A percentile compares a stretch with the other conserved stretches of the same genome.
phyloP scores from a whole-genome alignment of 2,888 invertebrate species.

The Teleogryllus oceanicus region DNA sequence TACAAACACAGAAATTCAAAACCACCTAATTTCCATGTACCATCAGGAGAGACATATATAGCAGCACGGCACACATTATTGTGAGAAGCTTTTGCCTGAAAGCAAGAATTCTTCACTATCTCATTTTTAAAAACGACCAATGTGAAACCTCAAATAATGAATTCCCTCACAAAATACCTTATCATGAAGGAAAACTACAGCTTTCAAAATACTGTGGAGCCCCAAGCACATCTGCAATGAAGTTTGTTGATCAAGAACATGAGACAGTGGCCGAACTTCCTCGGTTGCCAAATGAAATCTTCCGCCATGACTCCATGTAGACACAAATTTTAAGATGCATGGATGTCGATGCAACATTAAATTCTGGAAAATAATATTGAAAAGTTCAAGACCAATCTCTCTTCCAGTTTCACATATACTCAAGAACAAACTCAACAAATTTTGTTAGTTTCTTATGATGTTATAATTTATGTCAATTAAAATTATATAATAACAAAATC shows the following conservation, averaged over 20 bases:
- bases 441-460: not conserved
- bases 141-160: not conserved
- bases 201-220: slow-evolving; percentile 73
- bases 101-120: not conserved
- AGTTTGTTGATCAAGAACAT: slow-evolving; percentile 62
- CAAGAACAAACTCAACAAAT: slow-evolving; percentile 44
- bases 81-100: slow-evolving; percentile 70
- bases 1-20: slow-evolving; percentile 65
- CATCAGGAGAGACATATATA: slow-evolving; percentile 77
- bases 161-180: slow-evolving; percentile 52
- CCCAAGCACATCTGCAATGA: slow-evolving; percentile 82
- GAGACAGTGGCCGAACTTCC: slow-evolving; percentile 70
- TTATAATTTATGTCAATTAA: no score
- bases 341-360: slow-evolving; percentile 84
- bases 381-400: no score
- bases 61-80: slow-evolving; percentile 78
- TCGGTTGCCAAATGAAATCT: slow-evolving; percentile 78
- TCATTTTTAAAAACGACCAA: not conserved
- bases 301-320: slow-evolving; percentile 73
- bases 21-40: slow-evolving; percentile 84
- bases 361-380: slow-evolving; percentile 55
- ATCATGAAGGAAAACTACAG: slow-evolving; percentile 78
- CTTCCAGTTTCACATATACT: no score
- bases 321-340: slow-evolving; percentile 75
- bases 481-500: no score